Evolutionary conservation across 2,888 invertebrate genomes (phyloP), one percentile per base, ranked within the genome.

Genomic region (Drosophila suboccidentalis): DNA sequence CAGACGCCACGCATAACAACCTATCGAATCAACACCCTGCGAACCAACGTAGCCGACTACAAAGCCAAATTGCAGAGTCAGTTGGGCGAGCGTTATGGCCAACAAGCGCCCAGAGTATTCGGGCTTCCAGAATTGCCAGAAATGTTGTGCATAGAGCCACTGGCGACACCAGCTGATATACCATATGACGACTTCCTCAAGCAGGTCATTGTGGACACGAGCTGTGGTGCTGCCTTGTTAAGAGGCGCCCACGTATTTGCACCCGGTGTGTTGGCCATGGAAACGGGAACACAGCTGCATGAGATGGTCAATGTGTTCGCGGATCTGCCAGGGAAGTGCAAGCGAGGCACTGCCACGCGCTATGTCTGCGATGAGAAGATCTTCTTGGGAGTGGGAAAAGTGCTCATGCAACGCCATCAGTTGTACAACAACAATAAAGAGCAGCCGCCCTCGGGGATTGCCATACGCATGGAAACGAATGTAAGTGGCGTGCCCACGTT

Each of bases 211-310:
- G 96, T 98, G 1, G 97, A 97, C 93, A 93, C 94, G 17, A 88
- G 93, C 13, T 98, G 98, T 93, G 98, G 95, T 11, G 95, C 96
- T 59, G 96, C 97, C 39, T 94, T 98, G 13, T 91, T 98, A 44
- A 94, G 97, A 87, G 98, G 98, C 1, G 95, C 98, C 2, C 95
- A 97, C 92, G 94, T 98, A 5, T 98, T 95, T 94, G 97, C 96
- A 3, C 97, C 97, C 17, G 98, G 97, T 46, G 95, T 98, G 5
- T 92, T 97, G 91, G 96, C 95, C 26, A 95, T 97, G 92, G 94
- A 95, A 69, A 90, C 94, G 80, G 90, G 94, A 80, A 94, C 95
- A 46, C 92, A 93, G 82, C 55, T 94, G 2, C 94, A 94, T 58
- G 96, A 97, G 76, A 91, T 85, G 70, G 95, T 98, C 0, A 95